Conservation (phyloP, 2,113 vertebrate genomes). For the Acanthochromis polyacanthus region DNA sequence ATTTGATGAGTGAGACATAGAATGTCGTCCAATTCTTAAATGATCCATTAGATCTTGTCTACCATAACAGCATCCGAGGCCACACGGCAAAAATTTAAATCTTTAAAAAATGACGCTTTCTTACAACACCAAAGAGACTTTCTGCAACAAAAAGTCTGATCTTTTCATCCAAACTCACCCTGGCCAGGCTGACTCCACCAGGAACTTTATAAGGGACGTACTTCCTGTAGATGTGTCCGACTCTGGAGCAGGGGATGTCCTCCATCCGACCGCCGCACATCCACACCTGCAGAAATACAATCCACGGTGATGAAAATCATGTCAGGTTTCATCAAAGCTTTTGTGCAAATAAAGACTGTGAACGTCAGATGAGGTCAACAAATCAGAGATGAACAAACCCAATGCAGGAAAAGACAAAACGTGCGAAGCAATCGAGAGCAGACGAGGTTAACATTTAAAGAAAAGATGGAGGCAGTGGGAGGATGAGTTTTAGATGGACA, state of each 20-base stretch:
- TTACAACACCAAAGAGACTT: neutral
- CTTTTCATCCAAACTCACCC: conserved; percentile 83
- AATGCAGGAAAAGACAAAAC: neutral
- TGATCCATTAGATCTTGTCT: too few species aligned
- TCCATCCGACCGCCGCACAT: conserved; percentile 88
- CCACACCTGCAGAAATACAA: conserved; percentile 77
- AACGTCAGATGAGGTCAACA: conserved; percentile 18
- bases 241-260: conserved; percentile 92
- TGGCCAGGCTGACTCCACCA: conserved; percentile 93
- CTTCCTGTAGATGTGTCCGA: conserved; percentile 98
- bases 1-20: too few species aligned
- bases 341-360: conserved; percentile 5
- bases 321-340: neutral
- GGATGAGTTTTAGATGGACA: neutral
- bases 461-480: conserved; percentile 2
- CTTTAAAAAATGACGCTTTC: too few species aligned
- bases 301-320: neutral
- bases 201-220: conserved; percentile 98
- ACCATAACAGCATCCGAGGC: too few species aligned
- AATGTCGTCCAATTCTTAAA: too few species aligned
- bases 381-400: neutral
- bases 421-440: neutral
- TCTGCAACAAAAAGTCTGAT: neutral
- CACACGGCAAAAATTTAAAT: too few species aligned
- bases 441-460: conserved; percentile 2